Evolutionary conservation across 2,888 invertebrate genomes (phyloP).

Genomic region (Euzetes globulus): DNA sequence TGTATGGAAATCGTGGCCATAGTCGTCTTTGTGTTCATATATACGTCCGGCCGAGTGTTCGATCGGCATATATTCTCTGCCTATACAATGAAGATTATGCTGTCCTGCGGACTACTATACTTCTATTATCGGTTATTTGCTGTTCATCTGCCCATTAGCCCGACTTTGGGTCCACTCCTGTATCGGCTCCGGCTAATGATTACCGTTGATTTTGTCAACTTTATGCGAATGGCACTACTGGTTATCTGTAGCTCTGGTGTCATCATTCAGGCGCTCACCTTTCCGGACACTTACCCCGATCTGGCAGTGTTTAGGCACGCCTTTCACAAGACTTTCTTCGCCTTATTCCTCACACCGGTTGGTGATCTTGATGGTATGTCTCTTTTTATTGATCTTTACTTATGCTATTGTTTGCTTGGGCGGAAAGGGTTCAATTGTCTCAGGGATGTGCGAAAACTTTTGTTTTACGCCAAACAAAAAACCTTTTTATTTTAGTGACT

Average conservation of each 20-base stretch:
- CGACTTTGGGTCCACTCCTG: slow-evolving; percentile 50
- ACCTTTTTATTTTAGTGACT: too few species aligned
- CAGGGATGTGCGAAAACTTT: too few species aligned
- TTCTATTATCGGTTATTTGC: slow-evolving; percentile 51
- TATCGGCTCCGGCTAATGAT: slow-evolving; percentile 50
- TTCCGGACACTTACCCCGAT: slow-evolving; percentile 48
- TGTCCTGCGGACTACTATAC: slow-evolving; percentile 49
- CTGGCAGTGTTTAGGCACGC: slow-evolving; percentile 45
- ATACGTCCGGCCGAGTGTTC: slow-evolving; percentile 44
- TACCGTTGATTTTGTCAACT: slow-evolving; percentile 46
- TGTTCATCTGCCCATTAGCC: slow-evolving; percentile 50
- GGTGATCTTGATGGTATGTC: slow-evolving; percentile 44
- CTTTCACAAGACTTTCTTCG: slow-evolving; percentile 49
- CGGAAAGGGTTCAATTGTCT: too few species aligned
- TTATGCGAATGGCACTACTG: slow-evolving; percentile 47
- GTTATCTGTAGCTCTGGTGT: slow-evolving; percentile 45
- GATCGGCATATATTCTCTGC: slow-evolving; percentile 40
- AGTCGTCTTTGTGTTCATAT: slow-evolving; percentile 44
- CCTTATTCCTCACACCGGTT: slow-evolving; percentile 49
- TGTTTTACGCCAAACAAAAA: too few species aligned
- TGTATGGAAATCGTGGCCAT: slow-evolving; percentile 43
- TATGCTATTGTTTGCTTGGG: background rate
- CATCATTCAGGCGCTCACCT: slow-evolving; percentile 49
- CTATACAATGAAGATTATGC: slow-evolving; percentile 46
- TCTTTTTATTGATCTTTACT: background rate